Conservation (phyloP, 2,113 vertebrate species). For the Rhinoptilus africanus region DNA sequence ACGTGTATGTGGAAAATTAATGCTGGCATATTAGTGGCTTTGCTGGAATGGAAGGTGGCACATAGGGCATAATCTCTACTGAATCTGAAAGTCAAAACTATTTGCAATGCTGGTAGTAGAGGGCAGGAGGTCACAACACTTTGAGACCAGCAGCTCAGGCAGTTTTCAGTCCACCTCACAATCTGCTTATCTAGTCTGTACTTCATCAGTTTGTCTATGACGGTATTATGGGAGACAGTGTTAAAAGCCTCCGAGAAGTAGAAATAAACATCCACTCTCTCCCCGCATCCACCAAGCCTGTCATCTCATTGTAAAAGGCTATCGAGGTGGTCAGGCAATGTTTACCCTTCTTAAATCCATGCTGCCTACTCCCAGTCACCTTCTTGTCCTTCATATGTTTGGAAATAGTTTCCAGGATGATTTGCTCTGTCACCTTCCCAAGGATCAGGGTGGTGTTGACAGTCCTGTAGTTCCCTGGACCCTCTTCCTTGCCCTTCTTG, state of each 20-base stretch:
- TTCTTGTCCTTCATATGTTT: neutral
- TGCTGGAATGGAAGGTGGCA: neutral
- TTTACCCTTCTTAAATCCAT: neutral
- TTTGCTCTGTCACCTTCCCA: neutral
- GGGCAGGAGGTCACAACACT: neutral
- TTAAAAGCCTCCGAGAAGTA: neutral
- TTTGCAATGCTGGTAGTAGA: neutral
- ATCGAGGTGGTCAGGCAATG: neutral
- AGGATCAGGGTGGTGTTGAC: neutral
- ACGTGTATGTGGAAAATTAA: neutral
- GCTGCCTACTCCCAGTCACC: neutral
- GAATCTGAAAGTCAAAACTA: neutral
- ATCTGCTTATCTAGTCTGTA: fast-evolving
- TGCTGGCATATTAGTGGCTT: neutral
- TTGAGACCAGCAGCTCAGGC: neutral
- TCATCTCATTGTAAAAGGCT: neutral
- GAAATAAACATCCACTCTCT: neutral
- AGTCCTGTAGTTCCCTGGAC: neutral
- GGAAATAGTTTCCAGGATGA: neutral
- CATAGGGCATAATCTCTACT: neutral
- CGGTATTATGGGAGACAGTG: neutral
- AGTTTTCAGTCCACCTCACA: neutral
- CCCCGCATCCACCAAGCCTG: neutral
- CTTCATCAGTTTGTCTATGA: neutral
- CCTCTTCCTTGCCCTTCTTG: neutral